A percentile compares a stretch with the other conserved stretches of the same genome.
phyloP scores from a whole-genome alignment of 2,888 invertebrate genomes.

The Agriotes lineatus region DNA sequence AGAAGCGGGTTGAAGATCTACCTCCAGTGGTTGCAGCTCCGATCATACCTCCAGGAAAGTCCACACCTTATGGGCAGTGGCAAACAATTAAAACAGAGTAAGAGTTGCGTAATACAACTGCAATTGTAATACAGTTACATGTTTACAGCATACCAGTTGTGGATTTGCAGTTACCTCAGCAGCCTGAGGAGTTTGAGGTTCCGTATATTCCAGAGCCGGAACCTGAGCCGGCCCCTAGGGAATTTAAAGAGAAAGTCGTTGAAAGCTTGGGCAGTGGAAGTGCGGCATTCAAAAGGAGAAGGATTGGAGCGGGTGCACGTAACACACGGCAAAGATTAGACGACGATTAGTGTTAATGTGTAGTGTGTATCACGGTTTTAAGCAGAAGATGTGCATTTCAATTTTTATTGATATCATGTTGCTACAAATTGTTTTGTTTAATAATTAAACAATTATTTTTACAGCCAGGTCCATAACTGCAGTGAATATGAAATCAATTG shows the following conservation, averaged over 20 bases:
- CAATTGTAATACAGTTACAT: too few species aligned
- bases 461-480: too few species aligned
- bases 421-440: too few species aligned
- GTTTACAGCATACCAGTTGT: constrained; percentile 63
- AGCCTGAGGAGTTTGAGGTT: constrained; percentile 54
- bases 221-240: constrained; percentile 66
- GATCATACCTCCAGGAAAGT: constrained; percentile 73
- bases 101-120: too few species aligned
- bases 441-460: too few species aligned
- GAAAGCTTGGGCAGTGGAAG: constrained; percentile 66
- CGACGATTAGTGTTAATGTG: constrained; percentile 68
- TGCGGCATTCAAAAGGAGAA: constrained; percentile 77
- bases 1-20: constrained; percentile 58
- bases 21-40: constrained; percentile 65
- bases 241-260: constrained; percentile 74
- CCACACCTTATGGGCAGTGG: constrained; percentile 84
- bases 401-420: too few species aligned
- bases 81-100: constrained; percentile 75
- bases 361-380: too few species aligned
- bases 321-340: constrained; percentile 76
- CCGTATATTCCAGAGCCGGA: constrained; percentile 65
- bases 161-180: constrained; percentile 80
- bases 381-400: too few species aligned
- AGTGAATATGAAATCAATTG: too few species aligned
- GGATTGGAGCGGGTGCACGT: constrained; percentile 69